Conservation (phyloP, 1,140 invertebrate genomes). For the Brachionus koreanus region DNA sequence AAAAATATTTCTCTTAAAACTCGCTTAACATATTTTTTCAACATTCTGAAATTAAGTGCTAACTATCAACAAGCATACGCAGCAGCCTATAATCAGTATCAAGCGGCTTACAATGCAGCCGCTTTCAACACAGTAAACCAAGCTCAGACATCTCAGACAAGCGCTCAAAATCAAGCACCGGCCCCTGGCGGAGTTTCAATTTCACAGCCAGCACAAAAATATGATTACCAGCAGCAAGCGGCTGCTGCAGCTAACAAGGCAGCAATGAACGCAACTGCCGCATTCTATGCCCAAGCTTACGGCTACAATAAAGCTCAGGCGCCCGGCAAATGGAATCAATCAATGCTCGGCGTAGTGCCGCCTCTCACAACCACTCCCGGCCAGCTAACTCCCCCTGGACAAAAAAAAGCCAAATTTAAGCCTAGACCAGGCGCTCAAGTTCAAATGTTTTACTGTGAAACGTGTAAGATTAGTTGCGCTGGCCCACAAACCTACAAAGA, state of each 20-base stretch:
- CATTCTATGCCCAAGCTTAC: not conserved
- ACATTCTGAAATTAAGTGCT: not conserved
- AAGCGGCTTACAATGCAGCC: slow-evolving; percentile 31
- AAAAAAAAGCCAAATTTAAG: slow-evolving; percentile 25
- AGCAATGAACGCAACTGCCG: not conserved
- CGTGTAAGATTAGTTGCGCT: slow-evolving; percentile 95
- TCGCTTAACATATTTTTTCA: not conserved
- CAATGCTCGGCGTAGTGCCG: not conserved
- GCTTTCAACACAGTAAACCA: not conserved
- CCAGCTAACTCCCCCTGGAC: not conserved
- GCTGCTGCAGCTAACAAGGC: slow-evolving; percentile 6
- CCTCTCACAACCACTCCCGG: slow-evolving; percentile 5
- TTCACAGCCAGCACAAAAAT: slow-evolving; percentile 35
- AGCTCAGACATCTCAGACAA: not conserved
- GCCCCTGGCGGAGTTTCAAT: slow-evolving; percentile 7
- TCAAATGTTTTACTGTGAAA: slow-evolving; percentile 75
- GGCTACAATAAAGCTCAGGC: not conserved
- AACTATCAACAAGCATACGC: slow-evolving; percentile 28
- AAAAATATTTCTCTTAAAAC: not conserved
- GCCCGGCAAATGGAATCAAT: not conserved
- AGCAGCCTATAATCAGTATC: slow-evolving; percentile 31
- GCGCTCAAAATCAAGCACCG: not conserved
- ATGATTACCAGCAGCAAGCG: slow-evolving; percentile 32
- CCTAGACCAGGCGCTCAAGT: not conserved
- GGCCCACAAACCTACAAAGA: slow-evolving; percentile 92